phyloP scores from a whole-genome alignment of 2,888 invertebrate genomes.

The Catocala sponsa region DNA sequence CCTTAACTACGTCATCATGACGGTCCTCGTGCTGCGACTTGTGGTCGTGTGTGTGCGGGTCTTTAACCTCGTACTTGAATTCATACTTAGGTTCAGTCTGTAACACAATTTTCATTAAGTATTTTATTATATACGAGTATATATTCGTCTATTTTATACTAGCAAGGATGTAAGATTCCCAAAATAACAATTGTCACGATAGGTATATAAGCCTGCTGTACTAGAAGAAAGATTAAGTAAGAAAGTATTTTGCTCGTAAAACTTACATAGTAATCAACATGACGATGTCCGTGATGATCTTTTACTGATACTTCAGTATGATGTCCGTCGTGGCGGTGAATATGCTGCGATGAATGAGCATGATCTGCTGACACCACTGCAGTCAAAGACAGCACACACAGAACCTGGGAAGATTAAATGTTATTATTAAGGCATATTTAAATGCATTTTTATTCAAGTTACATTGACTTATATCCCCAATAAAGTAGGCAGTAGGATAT shows the following conservation, averaged over 20 bases:
- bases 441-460: no score
- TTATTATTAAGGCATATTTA: no score
- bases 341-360: no score
- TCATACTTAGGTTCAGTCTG: constrained; percentile 4
- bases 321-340: no score
- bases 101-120: neutral
- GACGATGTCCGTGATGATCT: constrained; percentile 22
- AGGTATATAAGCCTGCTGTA: no score
- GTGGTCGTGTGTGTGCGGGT: constrained; percentile 52
- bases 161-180: no score
- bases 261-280: constrained; percentile 29
- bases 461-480: no score
- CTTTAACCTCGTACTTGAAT: constrained; percentile 10
- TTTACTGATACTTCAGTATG: constrained; percentile 17
- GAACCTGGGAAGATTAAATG: constrained; percentile 31
- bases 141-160: no score
- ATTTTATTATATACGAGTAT: neutral
- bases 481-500: no score
- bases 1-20: constrained; percentile 53
- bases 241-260: neutral
- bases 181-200: no score
- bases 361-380: constrained; percentile 35
- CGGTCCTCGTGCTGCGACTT: constrained; percentile 56
- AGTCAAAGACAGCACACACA: constrained; percentile 44
- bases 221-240: no score